Conservation (phyloP, 2,888 invertebrate species). For the Tipula vernalis region DNA sequence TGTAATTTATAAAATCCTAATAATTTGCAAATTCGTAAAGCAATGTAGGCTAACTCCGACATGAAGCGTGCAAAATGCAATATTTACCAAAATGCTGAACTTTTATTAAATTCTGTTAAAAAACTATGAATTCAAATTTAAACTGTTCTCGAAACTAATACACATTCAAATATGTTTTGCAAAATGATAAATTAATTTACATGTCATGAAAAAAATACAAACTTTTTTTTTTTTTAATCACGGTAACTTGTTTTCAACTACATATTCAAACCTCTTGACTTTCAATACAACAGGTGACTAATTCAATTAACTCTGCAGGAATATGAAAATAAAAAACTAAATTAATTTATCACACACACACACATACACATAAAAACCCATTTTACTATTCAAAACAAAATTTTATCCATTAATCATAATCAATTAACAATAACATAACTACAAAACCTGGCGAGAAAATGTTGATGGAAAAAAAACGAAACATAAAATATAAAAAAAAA, state of each 20-base stretch:
- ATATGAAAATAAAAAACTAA: not conserved
- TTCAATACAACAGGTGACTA: not conserved
- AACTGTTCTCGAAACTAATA: not conserved
- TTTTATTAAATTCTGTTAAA: too few relatives aligned
- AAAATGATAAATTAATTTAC: not conserved
- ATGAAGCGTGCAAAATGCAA: too few relatives aligned
- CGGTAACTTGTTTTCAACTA: not conserved
- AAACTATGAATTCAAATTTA: too few relatives aligned
- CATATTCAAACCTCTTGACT: not conserved
- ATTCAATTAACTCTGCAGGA: not conserved
- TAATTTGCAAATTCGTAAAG: too few relatives aligned
- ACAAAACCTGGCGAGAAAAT: not conserved
- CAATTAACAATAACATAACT: not conserved
- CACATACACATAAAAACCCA: not conserved
- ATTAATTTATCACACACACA: not conserved
- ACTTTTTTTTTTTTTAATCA: not conserved
- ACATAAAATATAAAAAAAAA: not conserved
- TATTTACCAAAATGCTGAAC: too few relatives aligned
- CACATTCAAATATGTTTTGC: not conserved
- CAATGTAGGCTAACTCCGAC: too few relatives aligned
- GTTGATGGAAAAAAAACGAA: not conserved
- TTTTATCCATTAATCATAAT: constrained; percentile 4
- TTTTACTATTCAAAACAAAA: not conserved
- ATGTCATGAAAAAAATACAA: not conserved
- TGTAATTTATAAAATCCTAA: too few relatives aligned